phyloP scores from a whole-genome alignment of 2,797 vertebrate genomes.

The Fistularia commersonii region DNA sequence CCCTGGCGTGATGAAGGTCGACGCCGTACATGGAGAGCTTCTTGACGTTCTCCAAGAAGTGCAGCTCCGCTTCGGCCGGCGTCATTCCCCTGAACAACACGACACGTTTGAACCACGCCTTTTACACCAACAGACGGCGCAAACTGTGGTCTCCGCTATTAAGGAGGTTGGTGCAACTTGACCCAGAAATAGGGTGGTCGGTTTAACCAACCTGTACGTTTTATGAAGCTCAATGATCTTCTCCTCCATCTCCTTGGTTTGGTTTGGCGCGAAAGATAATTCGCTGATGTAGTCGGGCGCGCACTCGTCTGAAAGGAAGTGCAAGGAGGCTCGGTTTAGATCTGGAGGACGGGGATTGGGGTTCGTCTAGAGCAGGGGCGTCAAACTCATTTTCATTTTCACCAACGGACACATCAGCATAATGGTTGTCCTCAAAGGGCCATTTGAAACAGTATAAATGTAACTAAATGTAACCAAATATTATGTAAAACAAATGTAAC shows the following conservation, averaged over 20 bases:
- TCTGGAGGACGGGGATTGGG: too few species aligned
- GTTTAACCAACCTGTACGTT: slow-evolving; percentile 91
- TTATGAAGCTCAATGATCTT: slow-evolving; percentile 92
- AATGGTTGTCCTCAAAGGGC: too few species aligned
- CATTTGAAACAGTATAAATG: too few species aligned
- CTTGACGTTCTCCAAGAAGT: slow-evolving; percentile 96
- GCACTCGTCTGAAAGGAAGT: slow-evolving; percentile 74
- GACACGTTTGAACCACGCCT: not conserved
- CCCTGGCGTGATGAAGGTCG: slow-evolving; percentile 96
- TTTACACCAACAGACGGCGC: not conserved
- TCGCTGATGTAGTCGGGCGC: slow-evolving; percentile 84
- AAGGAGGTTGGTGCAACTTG: not conserved
- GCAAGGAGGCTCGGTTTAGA: not conserved
- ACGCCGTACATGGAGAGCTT: slow-evolving; percentile 98
- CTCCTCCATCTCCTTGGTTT: slow-evolving; percentile 93
- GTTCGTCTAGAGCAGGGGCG: too few species aligned
- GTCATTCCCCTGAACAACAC: slow-evolving; percentile 84
- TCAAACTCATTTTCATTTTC: too few species aligned
- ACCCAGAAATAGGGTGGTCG: not conserved
- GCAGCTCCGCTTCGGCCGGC: slow-evolving; percentile 93
- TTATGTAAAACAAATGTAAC: too few species aligned
- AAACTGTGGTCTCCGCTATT: not conserved
- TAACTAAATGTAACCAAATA: too few species aligned
- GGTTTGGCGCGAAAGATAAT: slow-evolving; percentile 89
- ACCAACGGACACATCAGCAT: too few species aligned